phyloP scores from a whole-genome alignment of 53 echinoderm and acorn worm species.

The Pentamera pediparva region DNA sequence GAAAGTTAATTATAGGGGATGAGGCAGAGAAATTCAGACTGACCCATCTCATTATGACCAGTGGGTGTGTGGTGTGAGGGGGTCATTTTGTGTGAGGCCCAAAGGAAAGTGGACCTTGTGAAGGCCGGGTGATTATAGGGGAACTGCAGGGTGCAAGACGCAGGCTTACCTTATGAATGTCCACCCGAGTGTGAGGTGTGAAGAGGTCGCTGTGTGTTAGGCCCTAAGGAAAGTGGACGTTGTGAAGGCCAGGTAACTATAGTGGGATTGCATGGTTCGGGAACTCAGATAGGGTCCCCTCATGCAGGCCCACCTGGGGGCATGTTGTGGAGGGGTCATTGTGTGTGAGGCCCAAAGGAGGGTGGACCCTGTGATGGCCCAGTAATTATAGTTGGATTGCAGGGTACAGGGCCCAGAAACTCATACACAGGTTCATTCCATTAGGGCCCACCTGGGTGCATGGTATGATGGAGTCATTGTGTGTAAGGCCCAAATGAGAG shows the following conservation, averaged over 20 bases:
- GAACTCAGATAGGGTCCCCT: constrained; percentile 16
- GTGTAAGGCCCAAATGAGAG: constrained; percentile 14
- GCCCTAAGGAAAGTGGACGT: too few species aligned
- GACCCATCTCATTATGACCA: constrained; percentile 20
- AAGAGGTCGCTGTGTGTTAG: too few species aligned
- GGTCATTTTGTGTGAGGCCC: constrained; percentile 25
- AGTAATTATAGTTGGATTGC: too few species aligned
- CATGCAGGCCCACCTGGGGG: background rate
- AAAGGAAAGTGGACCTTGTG: constrained; percentile 40
- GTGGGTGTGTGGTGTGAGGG: too few species aligned
- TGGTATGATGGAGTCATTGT: constrained; percentile 46
- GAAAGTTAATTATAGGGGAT: background rate
- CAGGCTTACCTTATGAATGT: constrained; percentile 37
- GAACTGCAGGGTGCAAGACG: too few species aligned
- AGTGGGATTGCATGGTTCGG: too few species aligned
- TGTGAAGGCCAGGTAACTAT: too few species aligned
- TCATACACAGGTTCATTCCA: constrained; percentile 31
- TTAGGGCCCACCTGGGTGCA: constrained; percentile 39
- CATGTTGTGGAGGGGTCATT: constrained; percentile 24
- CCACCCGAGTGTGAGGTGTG: constrained; percentile 41
- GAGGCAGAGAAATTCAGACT: background rate
- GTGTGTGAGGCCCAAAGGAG: constrained; percentile 40
- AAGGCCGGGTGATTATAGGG: constrained; percentile 51
- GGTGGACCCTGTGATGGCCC: constrained; percentile 44
- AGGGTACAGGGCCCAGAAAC: too few species aligned